Base-by-base conservation (phyloP, 2,888 invertebrate genomes). In the Phania funesta region DNA sequence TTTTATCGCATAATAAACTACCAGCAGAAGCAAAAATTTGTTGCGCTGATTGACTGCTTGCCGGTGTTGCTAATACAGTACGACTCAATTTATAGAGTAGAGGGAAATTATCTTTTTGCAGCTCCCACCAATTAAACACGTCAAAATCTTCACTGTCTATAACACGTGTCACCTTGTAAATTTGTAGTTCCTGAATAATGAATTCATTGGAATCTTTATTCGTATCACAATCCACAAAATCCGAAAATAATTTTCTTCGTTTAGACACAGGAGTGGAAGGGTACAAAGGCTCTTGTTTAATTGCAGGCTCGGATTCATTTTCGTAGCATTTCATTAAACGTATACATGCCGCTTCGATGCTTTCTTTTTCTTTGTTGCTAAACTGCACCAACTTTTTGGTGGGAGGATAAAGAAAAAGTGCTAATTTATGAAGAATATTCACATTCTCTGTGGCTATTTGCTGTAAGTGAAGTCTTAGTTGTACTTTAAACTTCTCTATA, bases 381-480 rank as follows among this genome's bases (percentile, higher is more conserved):
- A 71, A 71, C 24, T 50, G 35, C 2, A 71, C 13, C 8, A 71
- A 13, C 6, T 71, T 71, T 1, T 71, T 71, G 18, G 71, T 38
- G 26, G 71, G 71, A 1, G 71, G 71, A 71, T 60, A 71, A 18
- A 71, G 71, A 5, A 71, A 71, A 1, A 71, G 18, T 7, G 73
- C 62, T 8, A 73, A 20, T 64, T 73, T 73, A 44, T 73, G 62
- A 0, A 64, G 4, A 32, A 29, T 32, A 22, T 20, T 44, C n/a
- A 54, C 3, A 24, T 62, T 62, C n/a, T 64, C 32, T 0, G 1
- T 13, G 2, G 11, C 16, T 3, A 52, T 54, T 44, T 29, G 13
- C 0, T 64, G 11, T 18, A 73, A 54, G 1, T 60, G 3, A 22
- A 8, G 8, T 11, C 16, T 22, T 8, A 73, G 8, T 2, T 22